Evolutionary conservation across 1,140 invertebrate species (phyloP).

Genomic region (Cydia fagiglandana): DNA sequence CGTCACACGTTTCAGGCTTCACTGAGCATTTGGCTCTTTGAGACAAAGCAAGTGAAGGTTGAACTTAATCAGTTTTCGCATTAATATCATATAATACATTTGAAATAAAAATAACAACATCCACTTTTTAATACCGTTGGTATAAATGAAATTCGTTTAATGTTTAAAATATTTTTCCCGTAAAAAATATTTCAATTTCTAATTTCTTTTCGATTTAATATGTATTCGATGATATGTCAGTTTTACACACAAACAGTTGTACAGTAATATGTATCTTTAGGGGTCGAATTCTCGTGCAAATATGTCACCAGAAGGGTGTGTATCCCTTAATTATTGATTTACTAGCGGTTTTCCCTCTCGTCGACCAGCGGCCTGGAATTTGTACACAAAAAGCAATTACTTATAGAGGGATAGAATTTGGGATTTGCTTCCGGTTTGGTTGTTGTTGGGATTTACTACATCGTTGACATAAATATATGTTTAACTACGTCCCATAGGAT

Average conservation of each 20-base stretch:
- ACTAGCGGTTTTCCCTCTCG: constrained; percentile 30
- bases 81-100: not conserved
- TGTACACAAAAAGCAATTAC: constrained; percentile 31
- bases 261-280: constrained; percentile 10
- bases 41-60: not conserved
- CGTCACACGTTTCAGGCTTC: not conserved
- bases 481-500: not conserved
- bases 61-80: not conserved
- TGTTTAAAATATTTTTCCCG: not conserved
- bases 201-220: not conserved
- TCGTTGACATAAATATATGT: not conserved
- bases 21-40: constrained; percentile 10
- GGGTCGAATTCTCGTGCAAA: not conserved
- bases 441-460: not conserved
- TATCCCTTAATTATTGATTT: constrained; percentile 29
- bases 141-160: too few relatives aligned
- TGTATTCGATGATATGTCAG: not conserved
- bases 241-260: not conserved
- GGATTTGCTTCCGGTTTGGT: constrained; percentile 3
- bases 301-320: constrained; percentile 26
- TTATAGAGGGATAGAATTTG: constrained; percentile 21
- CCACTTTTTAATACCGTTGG: too few relatives aligned
- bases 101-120: not conserved
- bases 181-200: not conserved
- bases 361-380: constrained; percentile 12